A percentile compares a stretch with the other conserved stretches of the same genome.
phyloP scores from a whole-genome alignment of 2,888 invertebrate species.

The Harpalus rufipes region DNA sequence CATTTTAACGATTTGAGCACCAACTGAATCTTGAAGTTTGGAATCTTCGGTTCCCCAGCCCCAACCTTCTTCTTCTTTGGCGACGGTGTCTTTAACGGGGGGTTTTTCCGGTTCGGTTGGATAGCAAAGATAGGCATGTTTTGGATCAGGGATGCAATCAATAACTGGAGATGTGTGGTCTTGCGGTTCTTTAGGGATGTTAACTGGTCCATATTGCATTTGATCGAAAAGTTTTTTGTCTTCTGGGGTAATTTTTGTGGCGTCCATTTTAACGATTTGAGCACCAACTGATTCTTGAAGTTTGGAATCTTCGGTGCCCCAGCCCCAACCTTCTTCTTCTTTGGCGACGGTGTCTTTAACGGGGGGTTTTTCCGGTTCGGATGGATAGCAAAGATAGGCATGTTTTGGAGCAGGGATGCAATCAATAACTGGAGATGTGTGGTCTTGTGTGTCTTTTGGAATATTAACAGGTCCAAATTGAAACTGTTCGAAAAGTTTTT shows the following conservation, averaged over 20 bases:
- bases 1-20: constrained; percentile 68
- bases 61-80: not conserved
- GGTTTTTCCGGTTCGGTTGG: constrained; percentile 69
- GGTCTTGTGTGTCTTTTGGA: constrained; percentile 55
- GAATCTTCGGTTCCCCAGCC: constrained; percentile 61
- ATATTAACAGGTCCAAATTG: constrained; percentile 67
- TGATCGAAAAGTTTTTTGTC: constrained; percentile 63
- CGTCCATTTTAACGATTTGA: constrained; percentile 67
- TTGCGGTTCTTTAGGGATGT: constrained; percentile 60
- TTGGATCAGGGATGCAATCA: constrained; percentile 71
- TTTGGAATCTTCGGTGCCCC: constrained; percentile 60
- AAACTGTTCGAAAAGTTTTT: constrained; percentile 63
- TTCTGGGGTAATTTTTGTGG: constrained; percentile 62
- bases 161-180: constrained; percentile 68
- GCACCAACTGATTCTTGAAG: constrained; percentile 62
- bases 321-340: constrained; percentile 43
- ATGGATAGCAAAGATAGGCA: constrained; percentile 74
- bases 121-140: constrained; percentile 74
- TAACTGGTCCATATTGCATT: constrained; percentile 68
- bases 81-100: not conserved
- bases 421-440: constrained; percentile 70
- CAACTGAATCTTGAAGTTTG: constrained; percentile 55
- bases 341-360: not conserved
- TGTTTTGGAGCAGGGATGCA: constrained; percentile 71
- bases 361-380: constrained; percentile 68